Evolutionary conservation across 2,113 vertebrate genomes (phyloP), one percentile per base, ranked within the genome.

Genomic region (Zonotrichia leucophrys): DNA sequence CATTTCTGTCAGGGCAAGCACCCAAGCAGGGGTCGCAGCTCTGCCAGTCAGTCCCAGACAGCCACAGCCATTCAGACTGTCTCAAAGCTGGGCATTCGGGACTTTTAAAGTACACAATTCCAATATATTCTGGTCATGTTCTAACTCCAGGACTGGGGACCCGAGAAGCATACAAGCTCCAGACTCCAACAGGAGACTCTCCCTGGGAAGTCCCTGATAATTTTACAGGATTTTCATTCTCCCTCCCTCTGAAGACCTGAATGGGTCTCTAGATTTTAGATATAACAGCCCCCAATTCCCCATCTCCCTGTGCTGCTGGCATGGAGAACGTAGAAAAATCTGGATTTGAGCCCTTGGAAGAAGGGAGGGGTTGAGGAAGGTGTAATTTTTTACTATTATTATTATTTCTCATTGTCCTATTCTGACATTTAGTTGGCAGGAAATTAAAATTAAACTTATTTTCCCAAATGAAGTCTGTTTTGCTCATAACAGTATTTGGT

Each of bases 281-380:
- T 33, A 27, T 12, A 37, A 27, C 22, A 22, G 4, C 3, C 3
- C 20, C 8, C n/a, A 33, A 23, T 73, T 82, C n/a, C 11, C 5
- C 5, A 7, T 35, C 4, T 5, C 5, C 4, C n/a, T 53, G 24
- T 6, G 0, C 30, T 1, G 0, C 30, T 59, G 16, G 5, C 24
- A 39, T 22, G 59, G 17, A 52, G 15, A 41, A 58, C 8, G 9
- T 39, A 52, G 20, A 50, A 28, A 52, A 84, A 66, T 68, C 33
- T 59, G 37, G 33, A 72, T 50, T 31, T 66, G 44, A 78, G 11
- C 11, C 44, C 44, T 59, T 20, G 14, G 20, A 66, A 64, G 33
- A 52, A 66, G 24, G 37, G 11, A 35, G 11, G 23, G 5, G 4
- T 7, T n/a, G 13, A 7, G 1, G 2, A 80, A 53, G 17, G 10